Percentiles rank a stretch among this genome's conserved stretches.
phyloP scores from a whole-genome alignment of 2,797 vertebrate species.

The Apogon talboti region DNA sequence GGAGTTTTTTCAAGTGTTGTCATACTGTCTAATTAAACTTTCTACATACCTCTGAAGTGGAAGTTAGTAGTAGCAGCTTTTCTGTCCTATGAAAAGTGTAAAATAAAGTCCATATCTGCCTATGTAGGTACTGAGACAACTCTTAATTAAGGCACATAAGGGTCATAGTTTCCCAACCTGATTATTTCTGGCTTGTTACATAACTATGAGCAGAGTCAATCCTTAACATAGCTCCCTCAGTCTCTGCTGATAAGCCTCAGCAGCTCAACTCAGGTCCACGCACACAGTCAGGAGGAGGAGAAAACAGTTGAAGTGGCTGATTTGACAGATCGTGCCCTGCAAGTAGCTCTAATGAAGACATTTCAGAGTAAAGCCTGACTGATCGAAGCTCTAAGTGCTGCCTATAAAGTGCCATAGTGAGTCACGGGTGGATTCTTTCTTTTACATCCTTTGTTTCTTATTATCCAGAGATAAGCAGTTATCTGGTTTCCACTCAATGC shows the following conservation, averaged over 20 bases:
- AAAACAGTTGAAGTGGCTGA: conserved; percentile 52
- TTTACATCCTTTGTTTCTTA: neutral
- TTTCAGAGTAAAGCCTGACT: conserved; percentile 25
- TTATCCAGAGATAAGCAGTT: conserved; percentile 7
- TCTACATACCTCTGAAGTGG: no score
- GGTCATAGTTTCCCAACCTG: conserved; percentile 56
- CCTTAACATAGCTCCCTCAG: conserved; percentile 51
- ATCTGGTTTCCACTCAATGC: conserved; percentile 24
- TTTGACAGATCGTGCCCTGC: conserved; percentile 20
- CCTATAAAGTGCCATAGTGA: neutral
- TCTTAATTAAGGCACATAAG: conserved; percentile 50
- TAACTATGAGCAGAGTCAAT: conserved; percentile 52
- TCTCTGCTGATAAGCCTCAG: conserved; percentile 60
- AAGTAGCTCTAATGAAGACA: conserved; percentile 4
- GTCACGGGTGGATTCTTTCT: conserved; percentile 11
- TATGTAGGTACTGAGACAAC: conserved; percentile 22
- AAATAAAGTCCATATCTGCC: conserved; percentile 13
- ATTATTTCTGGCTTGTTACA: conserved; percentile 68
- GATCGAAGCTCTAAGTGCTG: neutral
- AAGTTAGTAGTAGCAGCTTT: no score
- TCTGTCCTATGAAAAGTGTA: neutral
- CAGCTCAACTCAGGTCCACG: conserved; percentile 26
- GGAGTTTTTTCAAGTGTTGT: no score
- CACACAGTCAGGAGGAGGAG: conserved; percentile 29
- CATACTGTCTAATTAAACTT: no score